Evolutionary conservation across 92 coral and sea anemone genomes (phyloP), one percentile per base, ranked within the genome.

Genomic region (Anthopleura xanthogrammica): DNA sequence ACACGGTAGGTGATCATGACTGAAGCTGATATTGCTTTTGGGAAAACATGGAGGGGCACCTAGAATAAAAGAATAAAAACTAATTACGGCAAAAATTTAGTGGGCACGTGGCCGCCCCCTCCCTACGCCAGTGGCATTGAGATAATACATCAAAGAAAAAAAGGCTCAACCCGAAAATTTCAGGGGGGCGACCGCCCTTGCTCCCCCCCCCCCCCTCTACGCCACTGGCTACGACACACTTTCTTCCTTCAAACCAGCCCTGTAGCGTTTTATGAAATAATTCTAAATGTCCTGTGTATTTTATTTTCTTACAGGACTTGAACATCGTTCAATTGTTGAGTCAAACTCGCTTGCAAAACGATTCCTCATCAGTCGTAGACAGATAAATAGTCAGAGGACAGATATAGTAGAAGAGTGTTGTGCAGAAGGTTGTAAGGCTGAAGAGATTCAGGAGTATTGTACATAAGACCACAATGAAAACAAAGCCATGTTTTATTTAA

Each of bases 391-490:
- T 46, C 50, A 46, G 50, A 46, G 50, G 2, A 76, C 79, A 76
- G 23, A 76, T 57, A 76, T 76, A 5, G 79, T 76, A n/a, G 79
- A 76, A 52, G 79, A 76, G 60, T 76, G 79, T 43, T 76, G 79
- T 23, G 20, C 4, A 9, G 79, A 76, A 14, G 79, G 79, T 0
- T 76, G 79, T 17, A 76, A 13, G 29, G 36, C 41, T 4, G 79
- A 76, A 39, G 79, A 76, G 43, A 9, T 76, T 5, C 12, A 43
- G 22, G 79, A 76, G 55, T 76, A 76, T 50, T 76, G 79, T 23
- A 1, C 5, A 76, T 19, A 20, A 68, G 36, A 68, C 12, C 5
- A 10, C 19, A 68, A 29, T 36, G 74, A 68, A 54, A 54, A 54
- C 58, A 54, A 54, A 11, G 58, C 58, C 14, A 8, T 54, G 58